Conservation (phyloP, 2,113 vertebrate species). For the Pteruthius melanotis region DNA sequence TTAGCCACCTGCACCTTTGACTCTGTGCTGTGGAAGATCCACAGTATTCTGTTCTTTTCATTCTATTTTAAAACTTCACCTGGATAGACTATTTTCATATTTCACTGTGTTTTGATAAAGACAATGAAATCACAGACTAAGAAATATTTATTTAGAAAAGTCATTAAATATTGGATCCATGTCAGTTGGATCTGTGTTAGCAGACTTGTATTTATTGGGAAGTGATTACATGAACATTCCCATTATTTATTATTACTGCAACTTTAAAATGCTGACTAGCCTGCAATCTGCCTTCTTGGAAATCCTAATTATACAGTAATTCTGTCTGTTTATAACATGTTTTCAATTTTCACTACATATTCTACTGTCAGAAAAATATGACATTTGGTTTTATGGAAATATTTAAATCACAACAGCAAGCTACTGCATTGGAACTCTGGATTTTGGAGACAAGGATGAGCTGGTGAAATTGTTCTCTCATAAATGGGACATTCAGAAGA, state of each 20-base stretch:
- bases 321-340: slow-evolving; percentile 36
- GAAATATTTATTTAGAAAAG: not conserved
- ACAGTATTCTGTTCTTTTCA: not conserved
- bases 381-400: slow-evolving; percentile 55
- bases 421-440: slow-evolving; percentile 6
- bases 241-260: slow-evolving; percentile 50
- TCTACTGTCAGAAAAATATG: slow-evolving; percentile 54
- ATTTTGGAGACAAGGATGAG: slow-evolving; percentile 8
- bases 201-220: slow-evolving; percentile 8
- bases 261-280: slow-evolving; percentile 46
- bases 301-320: slow-evolving; percentile 39
- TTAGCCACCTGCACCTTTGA: not conserved
- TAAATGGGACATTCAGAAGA: not conserved
- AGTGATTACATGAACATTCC: not conserved
- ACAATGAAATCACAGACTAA: not conserved
- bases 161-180: not conserved
- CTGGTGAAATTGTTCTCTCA: slow-evolving; percentile 1
- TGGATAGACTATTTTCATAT: not conserved
- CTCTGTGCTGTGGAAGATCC: not conserved
- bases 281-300: slow-evolving; percentile 23
- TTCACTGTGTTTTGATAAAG: not conserved
- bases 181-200: not conserved
- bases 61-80: not conserved
- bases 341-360: slow-evolving; percentile 63
- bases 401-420: slow-evolving; percentile 45